phyloP scores from a whole-genome alignment of 2,797 vertebrate species.

The Rhinella marina region DNA sequence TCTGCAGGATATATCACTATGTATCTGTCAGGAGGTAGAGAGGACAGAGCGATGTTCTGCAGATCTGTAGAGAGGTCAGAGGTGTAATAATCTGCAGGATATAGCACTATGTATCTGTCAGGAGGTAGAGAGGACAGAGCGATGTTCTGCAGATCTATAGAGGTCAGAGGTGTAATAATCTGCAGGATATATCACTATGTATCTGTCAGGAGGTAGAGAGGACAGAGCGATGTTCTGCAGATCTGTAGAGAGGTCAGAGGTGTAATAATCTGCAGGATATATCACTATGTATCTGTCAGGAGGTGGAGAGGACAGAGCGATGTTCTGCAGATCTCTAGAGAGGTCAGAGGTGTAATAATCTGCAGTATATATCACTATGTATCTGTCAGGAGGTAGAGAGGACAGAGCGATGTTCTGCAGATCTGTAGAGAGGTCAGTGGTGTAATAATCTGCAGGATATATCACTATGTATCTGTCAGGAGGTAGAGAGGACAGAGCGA shows the following conservation, averaged over 20 bases:
- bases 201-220: too few species aligned
- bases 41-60: neutral
- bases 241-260: too few species aligned
- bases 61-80: too few species aligned
- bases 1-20: neutral
- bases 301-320: too few species aligned
- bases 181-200: too few species aligned
- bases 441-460: neutral
- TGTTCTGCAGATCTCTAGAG: too few species aligned
- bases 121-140: neutral
- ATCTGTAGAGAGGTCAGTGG: neutral
- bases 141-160: too few species aligned
- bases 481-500: neutral
- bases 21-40: neutral
- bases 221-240: too few species aligned
- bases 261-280: too few species aligned
- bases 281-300: too few species aligned
- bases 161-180: too few species aligned
- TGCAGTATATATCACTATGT: neutral
- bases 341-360: neutral
- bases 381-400: neutral
- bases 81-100: neutral
- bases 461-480: neutral
- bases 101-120: neutral
- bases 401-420: neutral